phyloP scores from a whole-genome alignment of 1,140 invertebrate species.

The Aphelinus certus region DNA sequence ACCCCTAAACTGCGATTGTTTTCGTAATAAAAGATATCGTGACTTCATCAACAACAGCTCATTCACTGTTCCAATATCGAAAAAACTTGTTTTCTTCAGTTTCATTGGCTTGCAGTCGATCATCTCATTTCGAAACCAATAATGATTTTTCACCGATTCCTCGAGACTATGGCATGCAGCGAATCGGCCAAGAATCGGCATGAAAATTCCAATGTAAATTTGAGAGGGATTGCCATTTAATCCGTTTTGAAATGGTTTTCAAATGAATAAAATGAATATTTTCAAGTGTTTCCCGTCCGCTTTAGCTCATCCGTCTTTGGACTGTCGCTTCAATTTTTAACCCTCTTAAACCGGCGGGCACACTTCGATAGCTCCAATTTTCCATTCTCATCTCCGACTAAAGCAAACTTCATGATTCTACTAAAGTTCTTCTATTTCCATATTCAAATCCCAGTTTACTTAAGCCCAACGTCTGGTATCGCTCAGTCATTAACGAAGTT shows the following conservation, averaged over 20 bases:
- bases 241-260: conserved; percentile 26
- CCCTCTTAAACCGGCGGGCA: conserved; percentile 1
- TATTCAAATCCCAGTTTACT: conserved; percentile 42
- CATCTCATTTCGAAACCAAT: too few relatives aligned
- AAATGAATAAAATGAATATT: conserved; percentile 33
- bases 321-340: background rate
- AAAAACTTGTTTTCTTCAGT: too few relatives aligned
- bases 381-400: conserved; percentile 30
- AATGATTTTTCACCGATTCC: too few relatives aligned
- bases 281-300: conserved; percentile 16
- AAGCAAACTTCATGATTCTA: conserved; percentile 31
- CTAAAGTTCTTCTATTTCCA: conserved; percentile 38
- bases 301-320: background rate
- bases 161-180: background rate
- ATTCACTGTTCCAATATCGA: too few relatives aligned
- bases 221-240: conserved; percentile 27
- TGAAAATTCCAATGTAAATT: conserved; percentile 8
- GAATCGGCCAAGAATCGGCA: conserved; percentile 19
- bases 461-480: conserved; percentile 22
- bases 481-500: conserved; percentile 41
- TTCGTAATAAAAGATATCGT: too few relatives aligned
- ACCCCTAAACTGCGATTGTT: too few relatives aligned
- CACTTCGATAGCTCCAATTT: conserved; percentile 33
- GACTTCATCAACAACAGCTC: too few relatives aligned
- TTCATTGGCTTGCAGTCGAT: too few relatives aligned